Conservation (phyloP, 2,888 invertebrate species). For the Amphiduros pacificus region DNA sequence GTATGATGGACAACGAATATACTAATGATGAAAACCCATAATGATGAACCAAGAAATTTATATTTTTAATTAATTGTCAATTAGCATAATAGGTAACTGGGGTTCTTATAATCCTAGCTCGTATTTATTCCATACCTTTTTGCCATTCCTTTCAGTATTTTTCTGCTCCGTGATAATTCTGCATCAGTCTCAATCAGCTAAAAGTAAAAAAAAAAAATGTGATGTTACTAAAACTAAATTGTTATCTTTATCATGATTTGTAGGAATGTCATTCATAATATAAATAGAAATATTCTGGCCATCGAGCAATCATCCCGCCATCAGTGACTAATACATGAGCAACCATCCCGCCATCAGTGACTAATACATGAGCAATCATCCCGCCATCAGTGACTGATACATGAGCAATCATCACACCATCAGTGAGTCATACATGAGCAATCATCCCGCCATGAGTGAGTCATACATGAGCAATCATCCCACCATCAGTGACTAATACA, state of each 20-base stretch:
- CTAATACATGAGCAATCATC: no score
- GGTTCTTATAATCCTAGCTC: no score
- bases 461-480: no score
- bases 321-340: no score
- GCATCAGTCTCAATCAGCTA: conserved; percentile 72
- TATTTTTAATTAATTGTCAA: not conserved
- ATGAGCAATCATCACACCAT: no score
- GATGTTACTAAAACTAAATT: not conserved
- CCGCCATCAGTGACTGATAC: no score
- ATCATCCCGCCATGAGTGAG: no score
- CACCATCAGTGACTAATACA: no score
- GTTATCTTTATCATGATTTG: not conserved
- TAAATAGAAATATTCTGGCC: not conserved
- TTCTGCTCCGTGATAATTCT: conserved; percentile 69
- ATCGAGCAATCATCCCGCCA: no score
- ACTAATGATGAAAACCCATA: not conserved
- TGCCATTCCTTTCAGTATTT: conserved; percentile 70
- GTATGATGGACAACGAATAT: no score
- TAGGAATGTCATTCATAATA: not conserved
- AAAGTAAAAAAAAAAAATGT: conserved; percentile 20
- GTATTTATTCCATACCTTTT: conserved; percentile 55
- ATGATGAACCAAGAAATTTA: not conserved
- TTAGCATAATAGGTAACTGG: not conserved
- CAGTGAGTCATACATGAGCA: no score
- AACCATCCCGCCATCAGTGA: no score